Percentiles rank a stretch among this genome's conserved stretches.
These are phyloP conservation scores for Tenthredo livida DNA, from an alignment of 2,888 invertebrate genomes.

Conservation along the genomic window DNA sequence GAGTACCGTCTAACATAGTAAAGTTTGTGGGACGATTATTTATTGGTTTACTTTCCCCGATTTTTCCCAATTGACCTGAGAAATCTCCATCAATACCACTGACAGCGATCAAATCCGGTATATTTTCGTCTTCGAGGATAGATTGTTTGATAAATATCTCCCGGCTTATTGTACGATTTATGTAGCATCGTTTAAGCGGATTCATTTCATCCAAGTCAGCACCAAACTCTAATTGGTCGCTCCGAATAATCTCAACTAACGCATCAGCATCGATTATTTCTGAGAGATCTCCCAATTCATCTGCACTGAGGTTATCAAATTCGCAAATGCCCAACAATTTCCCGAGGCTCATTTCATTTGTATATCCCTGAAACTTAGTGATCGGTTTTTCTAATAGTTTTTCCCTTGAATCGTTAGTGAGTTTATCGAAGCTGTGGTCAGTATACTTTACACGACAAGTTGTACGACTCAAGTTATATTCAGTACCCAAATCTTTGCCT, in stretches of 20 bases:
- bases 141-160: not conserved
- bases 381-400: not conserved
- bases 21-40: not conserved
- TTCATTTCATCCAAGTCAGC: not conserved
- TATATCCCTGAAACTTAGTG: not conserved
- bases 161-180: not conserved
- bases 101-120: not conserved
- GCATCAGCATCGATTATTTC: not conserved
- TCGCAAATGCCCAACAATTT: not conserved
- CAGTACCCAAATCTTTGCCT: too few species aligned
- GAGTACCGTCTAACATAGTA: not conserved
- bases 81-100: not conserved
- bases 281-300: not conserved
- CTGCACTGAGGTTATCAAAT: not conserved
- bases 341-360: not conserved
- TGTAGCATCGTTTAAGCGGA: not conserved
- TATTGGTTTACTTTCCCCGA: too few species aligned
- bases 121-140: not conserved
- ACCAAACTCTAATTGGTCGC: not conserved
- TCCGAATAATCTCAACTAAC: not conserved
- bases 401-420: not conserved
- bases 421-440: not conserved
- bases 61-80: too few species aligned
- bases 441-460: not conserved
- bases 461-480: not conserved